Percentiles rank a stretch among this genome's conserved stretches.
Conservation (phyloP, 35 echinoderm and acorn worm species). For the Ophiothrix spiculata region DNA sequence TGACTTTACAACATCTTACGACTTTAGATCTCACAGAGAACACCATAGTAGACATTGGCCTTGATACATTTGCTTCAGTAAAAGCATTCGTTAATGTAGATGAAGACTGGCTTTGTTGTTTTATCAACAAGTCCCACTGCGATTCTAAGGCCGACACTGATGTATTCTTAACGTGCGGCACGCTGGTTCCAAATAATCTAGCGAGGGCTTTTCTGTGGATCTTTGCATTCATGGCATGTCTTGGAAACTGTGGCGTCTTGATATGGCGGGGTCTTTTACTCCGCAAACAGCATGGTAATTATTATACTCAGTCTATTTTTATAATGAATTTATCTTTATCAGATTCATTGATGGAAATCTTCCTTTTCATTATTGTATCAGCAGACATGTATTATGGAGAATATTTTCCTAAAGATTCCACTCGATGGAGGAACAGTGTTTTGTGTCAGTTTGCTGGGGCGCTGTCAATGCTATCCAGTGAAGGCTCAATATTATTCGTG, state of each 20-base stretch:
- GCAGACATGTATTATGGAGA: not conserved
- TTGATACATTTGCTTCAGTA: not conserved
- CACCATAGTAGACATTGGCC: not conserved
- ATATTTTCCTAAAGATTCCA: not conserved
- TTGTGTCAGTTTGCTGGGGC: not conserved
- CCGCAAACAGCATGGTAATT: not conserved
- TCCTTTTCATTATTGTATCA: not conserved
- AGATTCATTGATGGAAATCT: not conserved
- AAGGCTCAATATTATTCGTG: too few species aligned
- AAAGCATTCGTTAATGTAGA: not conserved
- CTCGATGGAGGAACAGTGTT: not conserved
- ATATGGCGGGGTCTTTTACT: not conserved
- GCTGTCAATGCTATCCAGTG: not conserved
- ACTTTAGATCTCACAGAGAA: not conserved
- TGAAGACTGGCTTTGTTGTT: not conserved
- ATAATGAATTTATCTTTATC: not conserved
- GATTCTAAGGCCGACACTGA: not conserved
- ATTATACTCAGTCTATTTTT: not conserved
- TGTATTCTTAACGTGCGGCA: not conserved
- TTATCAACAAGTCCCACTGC: not conserved
- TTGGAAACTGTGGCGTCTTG: not conserved
- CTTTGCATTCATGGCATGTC: not conserved
- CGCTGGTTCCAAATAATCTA: not conserved
- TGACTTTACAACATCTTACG: not conserved
- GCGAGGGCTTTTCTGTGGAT: not conserved